Evolutionary conservation across 2,888 invertebrate genomes (phyloP).

Genomic region (Noctua janthina): DNA sequence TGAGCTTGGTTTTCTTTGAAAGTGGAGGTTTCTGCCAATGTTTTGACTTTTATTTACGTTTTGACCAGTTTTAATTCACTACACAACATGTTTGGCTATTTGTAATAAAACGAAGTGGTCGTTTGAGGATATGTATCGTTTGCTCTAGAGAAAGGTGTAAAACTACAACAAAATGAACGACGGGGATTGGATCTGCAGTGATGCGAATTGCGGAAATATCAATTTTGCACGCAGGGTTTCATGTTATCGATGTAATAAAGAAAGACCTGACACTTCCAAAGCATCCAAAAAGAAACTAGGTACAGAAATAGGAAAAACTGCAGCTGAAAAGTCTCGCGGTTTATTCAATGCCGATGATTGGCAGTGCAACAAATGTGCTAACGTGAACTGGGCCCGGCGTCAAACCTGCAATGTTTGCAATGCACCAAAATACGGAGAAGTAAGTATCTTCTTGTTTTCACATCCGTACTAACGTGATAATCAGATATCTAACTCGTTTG

Average conservation of each 20-base stretch:
- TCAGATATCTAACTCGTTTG: constrained; percentile 6
- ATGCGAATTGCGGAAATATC: constrained; percentile 96
- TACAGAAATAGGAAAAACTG: constrained; percentile 99
- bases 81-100: constrained; percentile 68
- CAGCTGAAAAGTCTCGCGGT: constrained; percentile 99
- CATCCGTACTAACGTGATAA: not conserved
- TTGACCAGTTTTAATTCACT: constrained; percentile 60
- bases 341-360: constrained; percentile 99
- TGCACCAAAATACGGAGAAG: constrained; percentile 98
- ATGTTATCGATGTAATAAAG: constrained; percentile 98
- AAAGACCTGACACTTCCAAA: constrained; percentile 84
- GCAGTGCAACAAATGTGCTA: constrained; percentile 99
- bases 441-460: constrained; percentile 85
- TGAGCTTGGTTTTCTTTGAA: constrained; percentile 88
- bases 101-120: constrained; percentile 62
- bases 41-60: constrained; percentile 85
- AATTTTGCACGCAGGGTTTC: constrained; percentile 97
- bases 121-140: constrained; percentile 69
- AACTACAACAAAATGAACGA: constrained; percentile 87
- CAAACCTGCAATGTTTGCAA: constrained; percentile 99
- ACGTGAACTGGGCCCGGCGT: constrained; percentile 99
- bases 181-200: constrained; percentile 92
- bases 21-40: constrained; percentile 79
- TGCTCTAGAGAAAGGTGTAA: constrained; percentile 70
- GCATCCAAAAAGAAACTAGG: constrained; percentile 94